A percentile compares a stretch with the other conserved stretches of the same genome.
Evolutionary conservation across 2,113 vertebrate species (phyloP).

Genomic region (Azemiops feae): DNA sequence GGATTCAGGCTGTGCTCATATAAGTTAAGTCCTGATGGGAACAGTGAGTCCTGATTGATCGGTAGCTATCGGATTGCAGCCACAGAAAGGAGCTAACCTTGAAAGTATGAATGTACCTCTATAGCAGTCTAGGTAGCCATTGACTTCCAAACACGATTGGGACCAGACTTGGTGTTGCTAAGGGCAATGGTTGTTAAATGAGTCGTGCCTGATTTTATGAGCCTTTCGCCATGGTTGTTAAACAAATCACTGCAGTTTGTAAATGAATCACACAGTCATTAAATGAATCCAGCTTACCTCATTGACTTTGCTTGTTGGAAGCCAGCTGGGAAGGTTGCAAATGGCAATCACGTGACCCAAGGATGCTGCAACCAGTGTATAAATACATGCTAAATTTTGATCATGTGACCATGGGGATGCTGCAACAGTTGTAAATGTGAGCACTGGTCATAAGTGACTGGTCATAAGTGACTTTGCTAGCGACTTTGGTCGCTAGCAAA

Average conservation of each 20-base stretch:
- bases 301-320: neutral
- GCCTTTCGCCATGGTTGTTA: too few species aligned
- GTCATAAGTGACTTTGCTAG: neutral
- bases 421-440: neutral
- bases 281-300: neutral
- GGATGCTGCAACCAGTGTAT: neutral
- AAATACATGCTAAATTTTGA: neutral
- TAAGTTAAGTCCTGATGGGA: neutral
- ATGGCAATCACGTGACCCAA: neutral
- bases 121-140: neutral
- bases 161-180: too few species aligned
- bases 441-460: neutral
- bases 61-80: neutral
- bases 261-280: too few species aligned
- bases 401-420: neutral
- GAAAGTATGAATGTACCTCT: neutral
- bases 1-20: neutral
- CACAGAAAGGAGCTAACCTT: neutral
- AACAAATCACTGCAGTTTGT: too few species aligned
- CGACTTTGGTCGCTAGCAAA: neutral
- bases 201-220: too few species aligned
- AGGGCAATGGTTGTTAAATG: too few species aligned
- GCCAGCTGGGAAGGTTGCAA: neutral
- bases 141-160: too few species aligned
- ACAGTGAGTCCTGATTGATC: neutral